phyloP scores from a whole-genome alignment of 35 echinoderm and acorn worm genomes.

The Heliocidaris tuberculata region DNA sequence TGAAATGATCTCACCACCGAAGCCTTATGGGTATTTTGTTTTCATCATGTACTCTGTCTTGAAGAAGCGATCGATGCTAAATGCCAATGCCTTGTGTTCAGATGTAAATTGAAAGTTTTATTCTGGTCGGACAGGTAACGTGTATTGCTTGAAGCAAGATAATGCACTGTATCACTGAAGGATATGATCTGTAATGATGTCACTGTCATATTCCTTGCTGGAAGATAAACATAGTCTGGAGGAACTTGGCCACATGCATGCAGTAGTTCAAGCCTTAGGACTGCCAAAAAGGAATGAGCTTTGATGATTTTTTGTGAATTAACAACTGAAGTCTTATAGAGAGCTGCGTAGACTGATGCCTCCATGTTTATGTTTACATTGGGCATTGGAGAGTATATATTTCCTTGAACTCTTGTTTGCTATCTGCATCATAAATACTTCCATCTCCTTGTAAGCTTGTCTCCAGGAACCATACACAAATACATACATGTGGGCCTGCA shows the following conservation, averaged over 20 bases:
- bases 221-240: not conserved
- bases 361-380: not conserved
- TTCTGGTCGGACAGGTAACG: not conserved
- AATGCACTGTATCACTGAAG: not conserved
- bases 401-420: not conserved
- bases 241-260: not conserved
- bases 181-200: not conserved
- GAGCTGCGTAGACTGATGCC: not conserved
- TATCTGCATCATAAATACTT: not conserved
- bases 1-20: not conserved
- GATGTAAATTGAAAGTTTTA: not conserved
- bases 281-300: not conserved
- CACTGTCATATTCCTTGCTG: not conserved
- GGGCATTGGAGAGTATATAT: not conserved
- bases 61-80: not conserved
- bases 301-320: not conserved
- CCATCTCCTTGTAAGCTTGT: not conserved
- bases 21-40: not conserved
- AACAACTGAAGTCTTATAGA: not conserved
- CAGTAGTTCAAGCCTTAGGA: not conserved
- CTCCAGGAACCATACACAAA: not conserved
- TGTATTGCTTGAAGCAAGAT: not conserved
- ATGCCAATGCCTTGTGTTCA: too few relatives aligned
- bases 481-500: not conserved
- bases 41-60: not conserved